Evolutionary conservation across 2,888 invertebrate species (phyloP).

Genomic region (Griposia aprilina): DNA sequence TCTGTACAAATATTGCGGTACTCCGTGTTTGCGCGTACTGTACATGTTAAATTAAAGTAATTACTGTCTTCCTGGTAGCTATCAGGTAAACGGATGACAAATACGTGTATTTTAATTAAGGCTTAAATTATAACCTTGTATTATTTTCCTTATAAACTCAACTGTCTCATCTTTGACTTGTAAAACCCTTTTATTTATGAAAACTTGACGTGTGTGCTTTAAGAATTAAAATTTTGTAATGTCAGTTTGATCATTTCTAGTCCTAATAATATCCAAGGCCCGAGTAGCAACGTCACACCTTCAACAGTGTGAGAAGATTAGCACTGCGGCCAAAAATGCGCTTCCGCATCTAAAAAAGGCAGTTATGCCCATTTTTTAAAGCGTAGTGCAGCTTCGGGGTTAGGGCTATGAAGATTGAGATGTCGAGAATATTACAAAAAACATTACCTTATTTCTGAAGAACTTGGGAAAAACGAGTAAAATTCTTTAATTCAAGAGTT

Average conservation of each 20-base stretch:
- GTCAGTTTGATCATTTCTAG: neutral
- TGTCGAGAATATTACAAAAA: neutral
- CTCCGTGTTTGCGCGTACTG: constrained; percentile 40
- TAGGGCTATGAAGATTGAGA: neutral
- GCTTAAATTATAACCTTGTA: constrained; percentile 47
- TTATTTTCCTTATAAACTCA: constrained; percentile 14
- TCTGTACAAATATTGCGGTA: constrained; percentile 62
- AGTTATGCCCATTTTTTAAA: neutral
- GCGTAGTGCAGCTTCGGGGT: neutral
- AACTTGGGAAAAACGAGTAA: neutral
- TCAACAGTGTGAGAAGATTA: neutral
- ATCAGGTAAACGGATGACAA: constrained; percentile 36
- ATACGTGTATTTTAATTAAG: constrained; percentile 46
- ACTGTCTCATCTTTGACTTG: constrained; percentile 1
- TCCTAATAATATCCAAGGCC: constrained; percentile 10
- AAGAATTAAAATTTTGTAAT: neutral
- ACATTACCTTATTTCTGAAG: neutral
- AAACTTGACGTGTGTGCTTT: constrained; percentile 12
- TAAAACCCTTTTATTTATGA: constrained; percentile 11
- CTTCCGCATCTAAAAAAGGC: neutral
- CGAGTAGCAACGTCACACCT: neutral
- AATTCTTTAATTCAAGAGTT: neutral
- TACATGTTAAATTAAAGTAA: constrained; percentile 53
- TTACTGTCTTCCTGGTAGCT: constrained; percentile 57
- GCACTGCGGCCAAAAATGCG: neutral